Evolutionary conservation across 2,888 invertebrate species (phyloP), one percentile per base, ranked within the genome.

Genomic region (Baccha elongata): DNA sequence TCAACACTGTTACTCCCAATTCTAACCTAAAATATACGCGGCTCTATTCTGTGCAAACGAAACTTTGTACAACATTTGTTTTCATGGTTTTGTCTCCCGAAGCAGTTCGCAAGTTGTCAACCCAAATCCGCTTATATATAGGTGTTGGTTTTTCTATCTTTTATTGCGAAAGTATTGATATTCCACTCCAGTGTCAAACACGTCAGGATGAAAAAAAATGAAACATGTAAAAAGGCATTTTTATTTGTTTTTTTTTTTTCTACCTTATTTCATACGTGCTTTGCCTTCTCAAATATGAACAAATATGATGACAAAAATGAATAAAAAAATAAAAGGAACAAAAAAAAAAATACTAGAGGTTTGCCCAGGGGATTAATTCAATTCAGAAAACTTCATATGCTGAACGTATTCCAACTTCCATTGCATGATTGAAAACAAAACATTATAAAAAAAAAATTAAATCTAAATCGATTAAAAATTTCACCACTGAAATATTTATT

Each of bases 51-150:
- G 17, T 13, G 58, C 50, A 67, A 74, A 74, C 40, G 58, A 42
- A 58, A 48, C 10, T 52, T 67, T 58, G 19, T 19, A 58, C 53
- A 60, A 74, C 67, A 74, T 74, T 74, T 74, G 42, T 32, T 40
- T 21, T 53, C 44, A 23, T 58, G 58, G 40, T 37, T 58, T 58
- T 58, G 26, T 17, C 60, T 23, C 44, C 13, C 26, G 13, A 40
- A 72, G 26, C 19, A 48, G 48, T 37, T 46, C 26, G 53, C 42
- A 73, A 53, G 72, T 64, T 64, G 74, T 58, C 74, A 68, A 74
- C 55, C 55, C 42, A 50, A 74, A 74, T 74, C 74, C 67, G 67
- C 74, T 74, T 67, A 52, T 32, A 23, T 58, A 53, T 35, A 74
- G 67, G 67, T 52, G 23, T 32, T 35, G 15, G 13, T 10, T 58